Percentiles rank a stretch among this genome's conserved stretches.
Evolutionary conservation across 2,797 vertebrate species (phyloP).

Genomic region (Rhodeus uyekii): DNA sequence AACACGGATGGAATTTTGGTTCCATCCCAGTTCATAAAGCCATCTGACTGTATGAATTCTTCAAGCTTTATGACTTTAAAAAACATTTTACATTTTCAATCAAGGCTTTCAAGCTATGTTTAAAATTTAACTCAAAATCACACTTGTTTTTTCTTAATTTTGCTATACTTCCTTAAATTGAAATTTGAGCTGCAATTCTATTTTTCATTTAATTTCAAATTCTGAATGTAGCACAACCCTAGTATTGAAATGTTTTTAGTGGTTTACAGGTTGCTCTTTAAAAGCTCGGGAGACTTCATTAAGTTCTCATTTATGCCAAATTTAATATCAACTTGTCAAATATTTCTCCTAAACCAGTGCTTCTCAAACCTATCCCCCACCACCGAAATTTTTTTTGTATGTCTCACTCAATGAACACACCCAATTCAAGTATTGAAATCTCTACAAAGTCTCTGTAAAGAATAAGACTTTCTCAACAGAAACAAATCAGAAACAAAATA

Average conservation of each 20-base stretch:
- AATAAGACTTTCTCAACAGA: no score
- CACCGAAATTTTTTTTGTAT: not conserved
- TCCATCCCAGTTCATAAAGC: not conserved
- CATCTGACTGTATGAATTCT: not conserved
- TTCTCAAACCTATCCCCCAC: not conserved
- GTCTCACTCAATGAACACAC: not conserved
- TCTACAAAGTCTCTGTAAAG: no score
- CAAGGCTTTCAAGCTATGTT: not conserved
- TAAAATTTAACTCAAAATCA: not conserved
- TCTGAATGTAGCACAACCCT: not conserved
- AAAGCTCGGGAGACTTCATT: not conserved
- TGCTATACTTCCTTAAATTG: not conserved
- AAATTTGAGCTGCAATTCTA: not conserved
- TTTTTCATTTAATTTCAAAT: not conserved
- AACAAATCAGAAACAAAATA: no score
- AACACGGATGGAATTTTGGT: not conserved
- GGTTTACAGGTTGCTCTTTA: not conserved
- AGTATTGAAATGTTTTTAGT: not conserved
- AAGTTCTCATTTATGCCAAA: not conserved
- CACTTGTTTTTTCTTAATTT: not conserved
- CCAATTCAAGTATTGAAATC: not conserved
- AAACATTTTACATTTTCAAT: not conserved
- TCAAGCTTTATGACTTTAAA: not conserved
- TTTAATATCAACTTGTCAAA: not conserved
- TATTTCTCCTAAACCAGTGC: not conserved